These are phyloP conservation scores for Mythimna ferrago DNA, from an alignment of 2,888 invertebrate genomes.

Conservation along the genomic window DNA sequence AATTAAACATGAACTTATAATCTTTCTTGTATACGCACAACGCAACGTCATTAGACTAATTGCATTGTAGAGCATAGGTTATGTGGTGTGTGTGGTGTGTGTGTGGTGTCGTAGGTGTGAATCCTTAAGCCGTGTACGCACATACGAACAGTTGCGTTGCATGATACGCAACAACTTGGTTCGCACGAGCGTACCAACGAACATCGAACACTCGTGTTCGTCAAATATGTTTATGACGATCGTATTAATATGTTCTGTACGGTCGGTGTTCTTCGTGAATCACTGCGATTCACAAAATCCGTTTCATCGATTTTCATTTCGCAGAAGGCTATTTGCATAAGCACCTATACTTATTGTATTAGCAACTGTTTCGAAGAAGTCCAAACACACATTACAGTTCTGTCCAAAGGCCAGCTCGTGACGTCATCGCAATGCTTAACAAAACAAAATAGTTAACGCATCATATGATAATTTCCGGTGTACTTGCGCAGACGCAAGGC, in stretches of 20 bases:
- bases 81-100: too few species aligned
- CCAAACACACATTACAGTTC: background rate
- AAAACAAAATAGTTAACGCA: constrained; percentile 41
- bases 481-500: constrained; percentile 38
- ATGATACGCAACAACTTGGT: too few species aligned
- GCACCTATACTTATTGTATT: background rate
- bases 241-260: too few species aligned
- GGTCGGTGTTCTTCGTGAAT: too few species aligned
- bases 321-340: background rate
- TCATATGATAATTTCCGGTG: constrained; percentile 39
- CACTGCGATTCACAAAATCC: background rate
- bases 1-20: constrained; percentile 43
- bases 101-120: too few species aligned
- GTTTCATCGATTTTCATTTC: background rate
- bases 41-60: too few species aligned
- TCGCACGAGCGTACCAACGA: too few species aligned
- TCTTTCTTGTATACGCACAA: background rate
- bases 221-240: too few species aligned
- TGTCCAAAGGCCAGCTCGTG: constrained; percentile 27
- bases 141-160: too few species aligned
- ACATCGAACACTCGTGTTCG: too few species aligned
- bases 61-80: background rate
- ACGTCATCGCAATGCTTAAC: background rate
- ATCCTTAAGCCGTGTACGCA: too few species aligned
- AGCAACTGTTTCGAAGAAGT: constrained; percentile 13